These are phyloP conservation scores for Plebejus anna DNA, from an alignment of 2,888 invertebrate species.

Conservation along the genomic window DNA sequence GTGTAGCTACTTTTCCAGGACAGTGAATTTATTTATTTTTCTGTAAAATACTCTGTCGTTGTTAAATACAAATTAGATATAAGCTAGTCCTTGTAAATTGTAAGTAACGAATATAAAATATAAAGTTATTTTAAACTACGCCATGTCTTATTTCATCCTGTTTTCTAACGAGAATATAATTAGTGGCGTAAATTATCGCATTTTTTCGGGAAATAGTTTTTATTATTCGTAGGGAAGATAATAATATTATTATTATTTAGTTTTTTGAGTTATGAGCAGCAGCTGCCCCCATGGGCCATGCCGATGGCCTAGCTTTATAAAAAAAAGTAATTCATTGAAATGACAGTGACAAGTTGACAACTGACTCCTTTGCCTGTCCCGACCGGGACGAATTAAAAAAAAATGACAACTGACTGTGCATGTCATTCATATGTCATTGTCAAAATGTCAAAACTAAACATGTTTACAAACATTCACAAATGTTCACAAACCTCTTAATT, in stretches of 20 bases:
- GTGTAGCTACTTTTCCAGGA: slow-evolving; percentile 35
- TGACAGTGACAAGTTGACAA: too few species aligned
- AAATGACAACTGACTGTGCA: background rate
- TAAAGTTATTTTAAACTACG: slow-evolving; percentile 38
- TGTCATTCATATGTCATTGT: background rate
- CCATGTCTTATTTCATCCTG: slow-evolving; percentile 4
- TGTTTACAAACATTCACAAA: background rate
- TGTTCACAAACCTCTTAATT: too few species aligned
- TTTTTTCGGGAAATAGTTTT: too few species aligned
- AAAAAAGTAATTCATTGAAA: too few species aligned
- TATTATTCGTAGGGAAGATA: too few species aligned
- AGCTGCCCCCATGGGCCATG: too few species aligned
- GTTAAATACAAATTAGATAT: slow-evolving; percentile 76
- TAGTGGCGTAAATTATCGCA: too few species aligned
- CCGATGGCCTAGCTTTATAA: too few species aligned
- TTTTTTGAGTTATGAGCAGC: too few species aligned
- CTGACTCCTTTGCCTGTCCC: too few species aligned
- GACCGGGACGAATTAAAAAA: too few species aligned
- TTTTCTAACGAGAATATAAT: background rate
- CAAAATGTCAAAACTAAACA: background rate
- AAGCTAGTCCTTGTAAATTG: slow-evolving; percentile 74
- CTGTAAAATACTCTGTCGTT: slow-evolving; percentile 60
- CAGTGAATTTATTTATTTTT: slow-evolving; percentile 63
- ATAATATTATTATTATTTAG: too few species aligned
- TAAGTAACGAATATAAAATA: slow-evolving; percentile 46